Conservation (phyloP, 1,140 invertebrate species). For the Ooceraea biroi region DNA sequence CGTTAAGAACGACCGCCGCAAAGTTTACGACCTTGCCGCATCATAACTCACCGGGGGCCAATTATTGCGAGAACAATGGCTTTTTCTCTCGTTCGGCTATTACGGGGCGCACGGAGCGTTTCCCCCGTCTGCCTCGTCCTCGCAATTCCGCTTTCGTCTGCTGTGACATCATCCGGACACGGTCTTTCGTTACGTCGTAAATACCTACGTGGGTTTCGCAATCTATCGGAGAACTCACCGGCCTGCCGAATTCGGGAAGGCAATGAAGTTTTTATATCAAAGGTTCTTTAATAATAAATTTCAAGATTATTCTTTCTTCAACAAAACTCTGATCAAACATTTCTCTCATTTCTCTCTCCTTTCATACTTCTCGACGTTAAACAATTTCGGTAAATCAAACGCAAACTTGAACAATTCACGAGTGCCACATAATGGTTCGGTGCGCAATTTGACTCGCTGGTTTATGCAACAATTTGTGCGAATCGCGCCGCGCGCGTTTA, state of each 20-base stretch:
- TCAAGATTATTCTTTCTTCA: background rate
- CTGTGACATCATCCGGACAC: constrained; percentile 44
- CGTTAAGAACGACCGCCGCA: constrained; percentile 75
- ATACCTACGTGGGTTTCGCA: constrained; percentile 19
- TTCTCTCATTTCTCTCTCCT: background rate
- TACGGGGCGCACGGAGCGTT: constrained; percentile 40
- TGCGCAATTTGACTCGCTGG: constrained; percentile 3
- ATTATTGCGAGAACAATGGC: constrained; percentile 79
- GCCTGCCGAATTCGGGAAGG: constrained; percentile 15
- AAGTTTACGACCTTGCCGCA: constrained; percentile 77
- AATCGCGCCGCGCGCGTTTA: constrained; percentile 32
- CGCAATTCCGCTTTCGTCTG: background rate
- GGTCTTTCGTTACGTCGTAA: constrained; percentile 51
- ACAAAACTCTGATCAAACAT: background rate
- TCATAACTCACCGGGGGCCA: constrained; percentile 79
- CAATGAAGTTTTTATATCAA: background rate
- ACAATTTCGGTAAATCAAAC: background rate
- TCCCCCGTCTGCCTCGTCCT: background rate
- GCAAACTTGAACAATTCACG: background rate
- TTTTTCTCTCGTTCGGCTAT: constrained; percentile 75
- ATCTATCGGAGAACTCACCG: background rate
- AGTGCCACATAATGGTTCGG: background rate
- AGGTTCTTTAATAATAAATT: background rate
- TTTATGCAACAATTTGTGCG: constrained; percentile 24
- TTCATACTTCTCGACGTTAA: constrained; percentile 7